Evolutionary conservation across 1,140 invertebrate genomes (phyloP), one percentile per base, ranked within the genome.

Genomic region (Lepidurus apus): DNA sequence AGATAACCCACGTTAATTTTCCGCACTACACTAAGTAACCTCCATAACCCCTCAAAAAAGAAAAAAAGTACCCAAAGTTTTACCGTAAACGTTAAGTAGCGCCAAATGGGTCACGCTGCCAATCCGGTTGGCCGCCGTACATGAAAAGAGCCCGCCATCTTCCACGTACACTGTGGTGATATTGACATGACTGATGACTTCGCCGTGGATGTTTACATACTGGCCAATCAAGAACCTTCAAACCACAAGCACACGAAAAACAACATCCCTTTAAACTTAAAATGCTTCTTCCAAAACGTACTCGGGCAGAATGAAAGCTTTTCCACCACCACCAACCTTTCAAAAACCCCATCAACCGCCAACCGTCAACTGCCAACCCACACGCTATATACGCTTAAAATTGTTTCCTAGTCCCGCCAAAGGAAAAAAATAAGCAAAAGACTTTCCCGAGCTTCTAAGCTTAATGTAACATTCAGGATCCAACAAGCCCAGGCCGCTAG

Each of bases 151-250:
- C 84, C 88, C 87, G 7, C 86, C 86, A 78, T 87, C 85, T 76
- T 86, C 82, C 0, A 87, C 83, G 24, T 82, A 81, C 0, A 88
- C 83, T 11, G 82, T 83, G 7, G 83, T 84, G 13, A 88, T 88
- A 81, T 88, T 88, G 76, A 93, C 90, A 84, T 90, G 90, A 82
- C 90, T 91, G 80, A 92, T 89, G 78, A 92, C 90, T 82, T 91
- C 90, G 79, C 90, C 91, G 81, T 89, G 88, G 53, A 87, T 85
- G 6, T 91, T 91, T 26, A 91, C 89, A 83, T 90, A 90, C 83
- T 89, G 87, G 45, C 90, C 90, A 81, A 91, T 90, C 82, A 89
- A 87, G 77, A 89, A 87, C 80, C 88, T 88, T 82, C n/a, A 75
- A n/a, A 9, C 43, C 21, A 6, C 53, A 79, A 13, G 21, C 13